These are phyloP conservation scores for Gambusia affinis DNA, from an alignment of 2,113 vertebrate species.

Conservation along the genomic window DNA sequence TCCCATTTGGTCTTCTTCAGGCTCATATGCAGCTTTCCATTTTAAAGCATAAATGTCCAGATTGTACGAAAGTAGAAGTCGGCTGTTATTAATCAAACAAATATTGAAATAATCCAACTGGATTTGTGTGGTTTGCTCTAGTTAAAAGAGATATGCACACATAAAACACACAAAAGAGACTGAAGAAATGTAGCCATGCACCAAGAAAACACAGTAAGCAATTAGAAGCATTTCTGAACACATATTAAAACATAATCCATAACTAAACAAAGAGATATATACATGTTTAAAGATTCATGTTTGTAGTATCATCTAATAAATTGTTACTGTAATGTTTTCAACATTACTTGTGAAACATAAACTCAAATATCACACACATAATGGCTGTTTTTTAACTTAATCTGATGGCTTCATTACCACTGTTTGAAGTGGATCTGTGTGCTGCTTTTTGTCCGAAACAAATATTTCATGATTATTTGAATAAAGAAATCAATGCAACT, in stretches of 20 bases:
- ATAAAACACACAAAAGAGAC: not conserved
- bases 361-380: not conserved
- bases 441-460: not conserved
- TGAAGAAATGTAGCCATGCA: no score
- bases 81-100: not conserved
- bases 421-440: not conserved
- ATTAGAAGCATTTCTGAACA: no score
- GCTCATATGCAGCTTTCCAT: not conserved
- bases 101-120: not conserved
- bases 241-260: not conserved
- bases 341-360: no score
- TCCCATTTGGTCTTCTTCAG: not conserved
- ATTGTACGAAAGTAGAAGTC: not conserved
- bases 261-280: not conserved
- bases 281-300: not conserved
- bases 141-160: no score
- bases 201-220: not conserved
- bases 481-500: not conserved
- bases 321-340: not conserved
- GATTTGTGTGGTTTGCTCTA: not conserved
- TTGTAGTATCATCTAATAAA: not conserved
- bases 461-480: not conserved
- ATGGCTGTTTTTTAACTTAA: no score
- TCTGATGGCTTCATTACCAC: no score
- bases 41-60: not conserved